Evolutionary conservation across 1,140 invertebrate genomes (phyloP), one percentile per base, ranked within the genome.

Genomic region (Spodoptera frugiperda): DNA sequence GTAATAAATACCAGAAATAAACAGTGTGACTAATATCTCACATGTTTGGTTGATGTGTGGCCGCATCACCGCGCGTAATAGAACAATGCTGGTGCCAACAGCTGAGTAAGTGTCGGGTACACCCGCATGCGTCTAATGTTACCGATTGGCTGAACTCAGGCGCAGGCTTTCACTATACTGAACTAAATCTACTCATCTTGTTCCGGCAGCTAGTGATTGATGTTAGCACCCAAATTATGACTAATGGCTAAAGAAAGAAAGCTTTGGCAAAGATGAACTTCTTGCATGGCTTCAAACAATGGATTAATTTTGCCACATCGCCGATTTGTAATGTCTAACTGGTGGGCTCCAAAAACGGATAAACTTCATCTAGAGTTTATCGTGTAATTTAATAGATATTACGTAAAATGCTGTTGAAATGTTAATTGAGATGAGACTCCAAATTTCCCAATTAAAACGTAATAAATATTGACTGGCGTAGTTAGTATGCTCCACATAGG

Each of bases 51-150:
- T 72, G 72, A 48, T 78, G 65, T 73, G 33, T 71, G 68, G 81
- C 80, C 74, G 79, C 81, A 87, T 88, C 88, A 89, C 70, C 78
- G 87, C 84, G 77, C 59, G 81, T 82, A 87, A 90, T 90, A 90
- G 84, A 87, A 78, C 78, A 61, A 49, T 73, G 61, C 39, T 9
- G 33, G 44, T 73, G 71, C 71, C 71, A 73, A 73, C 33, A 8
- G 8, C n/a, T 49, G 71, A 48, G 44, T 49, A 49, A 61, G 54
- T 61, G 54, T 49, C 21, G 55, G 39, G 71, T 59, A 59, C 44
- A 57, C 71, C 55, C 55, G 19, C 30, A 39, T 73, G 21, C 39
- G 61, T 75, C 48, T 75, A 65, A 14, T 75, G 21, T 63, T 63
- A 63, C 59, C 15, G 59, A 39, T 63, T 63, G 33, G 33, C 33